Percentiles rank a stretch among this genome's conserved stretches.
These are phyloP conservation scores for Sebastolobus altivelis DNA, from an alignment of 2,797 vertebrate genomes.

Conservation along the genomic window DNA sequence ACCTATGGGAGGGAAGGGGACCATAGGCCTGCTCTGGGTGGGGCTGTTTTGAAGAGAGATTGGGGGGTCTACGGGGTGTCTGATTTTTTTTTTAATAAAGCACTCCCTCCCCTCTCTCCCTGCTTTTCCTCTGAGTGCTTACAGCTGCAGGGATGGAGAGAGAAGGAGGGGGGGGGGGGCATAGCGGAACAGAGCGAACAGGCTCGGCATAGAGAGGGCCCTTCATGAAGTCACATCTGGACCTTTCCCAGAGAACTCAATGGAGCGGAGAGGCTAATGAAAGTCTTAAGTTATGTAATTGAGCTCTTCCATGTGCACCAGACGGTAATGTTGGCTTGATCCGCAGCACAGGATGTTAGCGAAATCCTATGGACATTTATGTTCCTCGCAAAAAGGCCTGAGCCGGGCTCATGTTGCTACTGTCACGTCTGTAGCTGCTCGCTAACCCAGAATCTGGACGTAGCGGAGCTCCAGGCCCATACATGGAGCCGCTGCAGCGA, in stretches of 20 bases:
- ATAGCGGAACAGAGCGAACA: slow-evolving; percentile 72
- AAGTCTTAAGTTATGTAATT: slow-evolving; percentile 84
- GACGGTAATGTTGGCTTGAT: slow-evolving; percentile 69
- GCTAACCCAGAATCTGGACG: slow-evolving; percentile 33
- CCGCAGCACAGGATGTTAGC: slow-evolving; percentile 62
- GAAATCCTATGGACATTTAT: slow-evolving; percentile 58
- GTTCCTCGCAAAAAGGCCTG: slow-evolving; percentile 38
- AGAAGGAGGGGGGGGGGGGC: slow-evolving; percentile 24
- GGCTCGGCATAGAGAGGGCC: slow-evolving; percentile 75
- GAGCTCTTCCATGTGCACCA: slow-evolving; percentile 80
- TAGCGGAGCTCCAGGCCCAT: slow-evolving; percentile 48
- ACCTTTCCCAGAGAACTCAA: slow-evolving; percentile 79
- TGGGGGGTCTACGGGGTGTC: slow-evolving; percentile 63
- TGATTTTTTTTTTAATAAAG: slow-evolving; percentile 77
- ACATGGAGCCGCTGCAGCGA: slow-evolving; percentile 56
- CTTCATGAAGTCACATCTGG: slow-evolving; percentile 85
- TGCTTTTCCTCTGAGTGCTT: slow-evolving; percentile 80
- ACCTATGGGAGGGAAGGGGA: slow-evolving; percentile 63
- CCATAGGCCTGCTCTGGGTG: slow-evolving; percentile 61
- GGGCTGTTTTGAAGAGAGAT: slow-evolving; percentile 66
- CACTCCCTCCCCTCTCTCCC: slow-evolving; percentile 52
- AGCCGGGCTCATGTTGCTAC: slow-evolving; percentile 45
- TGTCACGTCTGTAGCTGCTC: slow-evolving; percentile 43
- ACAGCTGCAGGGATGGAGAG: slow-evolving; percentile 74
- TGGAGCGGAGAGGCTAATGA: slow-evolving; percentile 78